Conservation (phyloP, 2,797 vertebrate genomes). For the Micropoecilia bifurca region DNA sequence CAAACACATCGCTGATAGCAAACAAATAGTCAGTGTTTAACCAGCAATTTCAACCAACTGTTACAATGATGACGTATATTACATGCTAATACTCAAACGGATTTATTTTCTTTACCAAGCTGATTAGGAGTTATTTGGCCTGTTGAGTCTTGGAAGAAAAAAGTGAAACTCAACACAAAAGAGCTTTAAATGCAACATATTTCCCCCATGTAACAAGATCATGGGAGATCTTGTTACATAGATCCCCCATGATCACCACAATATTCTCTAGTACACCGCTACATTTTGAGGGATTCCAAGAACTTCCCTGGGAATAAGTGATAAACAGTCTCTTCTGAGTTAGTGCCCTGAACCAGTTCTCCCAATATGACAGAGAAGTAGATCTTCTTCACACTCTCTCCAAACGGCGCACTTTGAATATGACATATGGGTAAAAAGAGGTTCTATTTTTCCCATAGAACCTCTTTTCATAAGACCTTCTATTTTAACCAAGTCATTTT, state of each 20-base stretch:
- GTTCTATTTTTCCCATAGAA: too few relatives aligned
- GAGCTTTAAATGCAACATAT: not conserved
- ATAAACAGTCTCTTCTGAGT: not conserved
- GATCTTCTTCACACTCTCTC: not conserved
- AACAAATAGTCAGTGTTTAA: not conserved
- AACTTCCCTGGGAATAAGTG: not conserved
- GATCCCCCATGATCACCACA: too few relatives aligned
- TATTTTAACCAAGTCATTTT: not conserved
- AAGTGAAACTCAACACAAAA: not conserved
- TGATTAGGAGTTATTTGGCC: not conserved
- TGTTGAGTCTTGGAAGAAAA: not conserved
- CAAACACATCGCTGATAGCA: not conserved
- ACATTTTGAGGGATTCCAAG: not conserved
- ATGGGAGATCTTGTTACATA: too few relatives aligned
- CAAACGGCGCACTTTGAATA: not conserved
- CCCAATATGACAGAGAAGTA: not conserved
- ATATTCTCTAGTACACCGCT: not conserved
- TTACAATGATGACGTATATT: not conserved
- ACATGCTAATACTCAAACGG: not conserved
- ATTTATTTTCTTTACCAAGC: not conserved
- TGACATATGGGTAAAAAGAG: too few relatives aligned
- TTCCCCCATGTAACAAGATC: not conserved
- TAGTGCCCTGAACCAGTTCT: not conserved
- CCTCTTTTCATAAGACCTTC: not conserved
- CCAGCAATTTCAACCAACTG: not conserved